A percentile compares a stretch with the other conserved stretches of the same genome.
These are phyloP conservation scores for Lophius americanus DNA, from an alignment of 2,797 vertebrate genomes.

Conservation along the genomic window DNA sequence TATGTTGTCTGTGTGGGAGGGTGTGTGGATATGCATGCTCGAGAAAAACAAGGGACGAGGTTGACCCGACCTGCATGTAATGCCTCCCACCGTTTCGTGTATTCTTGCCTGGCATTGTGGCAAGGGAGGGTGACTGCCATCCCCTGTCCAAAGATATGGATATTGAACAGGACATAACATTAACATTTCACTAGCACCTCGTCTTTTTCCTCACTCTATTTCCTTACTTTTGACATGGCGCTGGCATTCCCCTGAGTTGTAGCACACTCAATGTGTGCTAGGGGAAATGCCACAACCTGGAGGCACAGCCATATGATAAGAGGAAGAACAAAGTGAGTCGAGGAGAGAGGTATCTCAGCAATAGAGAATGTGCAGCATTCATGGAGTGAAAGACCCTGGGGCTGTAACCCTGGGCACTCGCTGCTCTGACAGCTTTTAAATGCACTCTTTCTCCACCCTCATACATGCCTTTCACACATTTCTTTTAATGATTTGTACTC, in stretches of 20 bases:
- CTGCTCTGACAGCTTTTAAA: constrained; percentile 43
- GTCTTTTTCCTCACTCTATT: constrained; percentile 44
- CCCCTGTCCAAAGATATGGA: constrained; percentile 56
- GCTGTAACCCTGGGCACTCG: constrained; percentile 34
- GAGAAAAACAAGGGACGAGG: constrained; percentile 48
- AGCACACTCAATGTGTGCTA: constrained; percentile 44
- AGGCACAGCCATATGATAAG: constrained; percentile 31
- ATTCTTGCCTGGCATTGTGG: constrained; percentile 40
- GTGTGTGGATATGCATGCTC: constrained; percentile 38
- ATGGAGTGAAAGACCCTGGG: constrained; percentile 29
- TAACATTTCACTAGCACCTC: constrained; percentile 77
- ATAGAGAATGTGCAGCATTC: constrained; percentile 29
- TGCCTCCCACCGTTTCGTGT: constrained; percentile 44
- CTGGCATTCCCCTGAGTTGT: constrained; percentile 47
- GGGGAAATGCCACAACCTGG: constrained; percentile 42
- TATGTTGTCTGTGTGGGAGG: constrained; percentile 64
- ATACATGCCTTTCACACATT: constrained; percentile 28
- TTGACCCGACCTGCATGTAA: constrained; percentile 45
- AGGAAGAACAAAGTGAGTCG: constrained; percentile 39
- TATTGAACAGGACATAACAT: constrained; percentile 74
- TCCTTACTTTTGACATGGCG: constrained; percentile 34
- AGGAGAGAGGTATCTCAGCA: constrained; percentile 34
- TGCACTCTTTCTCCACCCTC: constrained; percentile 16
- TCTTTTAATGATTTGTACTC: constrained; percentile 43
- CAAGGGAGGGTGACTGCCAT: constrained; percentile 22